Conservation (phyloP, 2,113 vertebrate species). For the Apodemus sylvaticus region DNA sequence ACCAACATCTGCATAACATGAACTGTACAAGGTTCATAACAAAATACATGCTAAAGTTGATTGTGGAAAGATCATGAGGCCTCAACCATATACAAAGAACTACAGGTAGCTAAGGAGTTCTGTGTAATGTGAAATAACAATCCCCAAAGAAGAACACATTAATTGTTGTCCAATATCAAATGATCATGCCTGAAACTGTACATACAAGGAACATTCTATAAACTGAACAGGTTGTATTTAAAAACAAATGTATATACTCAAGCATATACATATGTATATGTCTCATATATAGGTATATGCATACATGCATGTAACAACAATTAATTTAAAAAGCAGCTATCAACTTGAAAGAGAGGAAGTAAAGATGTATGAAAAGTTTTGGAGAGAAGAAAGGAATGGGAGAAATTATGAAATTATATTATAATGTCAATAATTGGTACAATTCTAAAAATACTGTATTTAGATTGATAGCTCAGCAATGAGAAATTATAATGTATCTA, state of each 20-base stretch:
- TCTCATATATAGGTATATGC: neutral
- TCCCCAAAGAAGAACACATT: neutral
- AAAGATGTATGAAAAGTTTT: neutral
- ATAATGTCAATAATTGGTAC: neutral
- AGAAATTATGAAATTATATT: neutral
- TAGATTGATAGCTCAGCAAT: neutral
- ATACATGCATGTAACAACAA: neutral
- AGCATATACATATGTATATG: neutral
- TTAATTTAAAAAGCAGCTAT: neutral
- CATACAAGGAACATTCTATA: neutral
- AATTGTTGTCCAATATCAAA: neutral
- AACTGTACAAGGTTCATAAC: neutral
- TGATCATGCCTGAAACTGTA: neutral
- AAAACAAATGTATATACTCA: neutral
- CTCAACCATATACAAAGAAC: neutral
- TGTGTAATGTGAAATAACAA: neutral
- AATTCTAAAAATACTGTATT: neutral
- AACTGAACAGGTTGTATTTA: neutral
- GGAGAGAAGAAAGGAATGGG: neutral
- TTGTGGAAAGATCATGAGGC: neutral
- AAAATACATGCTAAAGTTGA: neutral
- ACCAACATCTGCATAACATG: neutral
- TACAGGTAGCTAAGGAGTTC: neutral
- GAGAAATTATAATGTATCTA: neutral
- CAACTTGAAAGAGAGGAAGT: neutral